Percentiles rank a stretch among this genome's conserved stretches.
phyloP scores from a whole-genome alignment of 2,888 invertebrate species.

The Stictocephala bisonia region DNA sequence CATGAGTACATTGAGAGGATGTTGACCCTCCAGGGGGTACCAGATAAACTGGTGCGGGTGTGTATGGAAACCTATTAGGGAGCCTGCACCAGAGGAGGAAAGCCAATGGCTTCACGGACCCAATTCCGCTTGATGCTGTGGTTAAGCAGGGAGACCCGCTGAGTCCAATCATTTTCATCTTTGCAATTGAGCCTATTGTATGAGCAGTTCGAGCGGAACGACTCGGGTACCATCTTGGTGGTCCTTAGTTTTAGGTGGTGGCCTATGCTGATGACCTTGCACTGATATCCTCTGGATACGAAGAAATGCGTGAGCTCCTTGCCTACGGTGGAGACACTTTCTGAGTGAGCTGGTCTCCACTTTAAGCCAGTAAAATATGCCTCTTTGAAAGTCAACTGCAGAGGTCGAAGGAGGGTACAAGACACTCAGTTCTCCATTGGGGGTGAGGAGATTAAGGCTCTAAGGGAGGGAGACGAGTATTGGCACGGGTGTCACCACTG shows the following conservation, averaged over 20 bases:
- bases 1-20: background rate
- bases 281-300: background rate
- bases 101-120: background rate
- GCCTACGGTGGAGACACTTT: background rate
- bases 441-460: background rate
- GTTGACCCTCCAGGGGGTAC: background rate
- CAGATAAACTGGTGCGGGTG: background rate
- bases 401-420: background rate
- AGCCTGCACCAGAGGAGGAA: background rate
- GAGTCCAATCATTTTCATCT: conserved; percentile 3
- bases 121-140: background rate
- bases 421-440: background rate
- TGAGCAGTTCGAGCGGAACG: background rate
- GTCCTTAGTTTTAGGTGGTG: background rate
- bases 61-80: background rate
- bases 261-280: conserved; percentile 24
- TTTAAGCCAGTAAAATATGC: conserved; percentile 24
- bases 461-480: conserved; percentile 6
- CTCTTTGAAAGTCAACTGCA: conserved; percentile 4
- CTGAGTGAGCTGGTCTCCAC: background rate
- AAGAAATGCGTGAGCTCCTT: background rate
- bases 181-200: background rate
- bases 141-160: conserved; percentile 9
- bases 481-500: too few relatives aligned
- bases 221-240: background rate